These are phyloP conservation scores for Epizoanthus rinbou DNA, from an alignment of 92 coral and sea anemone species.

Conservation along the genomic window DNA sequence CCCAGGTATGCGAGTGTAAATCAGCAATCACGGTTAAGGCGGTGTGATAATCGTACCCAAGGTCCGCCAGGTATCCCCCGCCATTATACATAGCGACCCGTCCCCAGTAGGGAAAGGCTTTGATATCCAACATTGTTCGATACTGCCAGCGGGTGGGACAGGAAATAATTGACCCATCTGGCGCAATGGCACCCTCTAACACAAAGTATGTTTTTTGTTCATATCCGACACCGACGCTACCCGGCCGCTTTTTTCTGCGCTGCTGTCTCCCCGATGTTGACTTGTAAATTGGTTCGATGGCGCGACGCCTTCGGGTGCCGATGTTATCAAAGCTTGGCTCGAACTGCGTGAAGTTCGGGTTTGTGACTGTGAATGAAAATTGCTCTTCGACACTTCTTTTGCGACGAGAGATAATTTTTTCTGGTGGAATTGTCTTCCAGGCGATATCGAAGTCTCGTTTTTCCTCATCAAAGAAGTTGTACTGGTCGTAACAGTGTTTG, in stretches of 20 bases:
- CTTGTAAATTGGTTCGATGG: slow-evolving; percentile 82
- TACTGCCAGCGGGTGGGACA: slow-evolving; percentile 93
- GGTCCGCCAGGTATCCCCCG: slow-evolving; percentile 88
- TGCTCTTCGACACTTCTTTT: slow-evolving; percentile 77
- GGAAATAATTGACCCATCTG: slow-evolving; percentile 81
- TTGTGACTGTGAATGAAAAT: slow-evolving; percentile 51
- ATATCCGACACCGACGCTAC: slow-evolving; percentile 28
- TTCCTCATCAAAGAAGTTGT: slow-evolving; percentile 60
- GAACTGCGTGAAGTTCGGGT: slow-evolving; percentile 26
- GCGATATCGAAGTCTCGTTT: slow-evolving; percentile 59
- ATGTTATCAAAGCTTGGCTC: slow-evolving; percentile 24
- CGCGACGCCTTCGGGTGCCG: slow-evolving; percentile 67
- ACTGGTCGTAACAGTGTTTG: slow-evolving; percentile 63
- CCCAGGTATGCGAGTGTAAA: slow-evolving; percentile 86
- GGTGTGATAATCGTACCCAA: slow-evolving; percentile 87
- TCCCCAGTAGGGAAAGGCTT: slow-evolving; percentile 97
- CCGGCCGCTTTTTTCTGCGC: slow-evolving; percentile 60
- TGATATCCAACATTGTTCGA: slow-evolving; percentile 59
- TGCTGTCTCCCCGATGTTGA: slow-evolving; percentile 86
- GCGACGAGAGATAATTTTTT: slow-evolving; percentile 47
- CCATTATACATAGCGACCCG: slow-evolving; percentile 74
- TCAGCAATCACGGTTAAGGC: slow-evolving; percentile 89
- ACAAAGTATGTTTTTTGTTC: slow-evolving; percentile 69
- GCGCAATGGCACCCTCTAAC: slow-evolving; percentile 67
- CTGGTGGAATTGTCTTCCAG: slow-evolving; percentile 73